Conservation (phyloP, 2,888 invertebrate species). For the Aspidiotus destructor region DNA sequence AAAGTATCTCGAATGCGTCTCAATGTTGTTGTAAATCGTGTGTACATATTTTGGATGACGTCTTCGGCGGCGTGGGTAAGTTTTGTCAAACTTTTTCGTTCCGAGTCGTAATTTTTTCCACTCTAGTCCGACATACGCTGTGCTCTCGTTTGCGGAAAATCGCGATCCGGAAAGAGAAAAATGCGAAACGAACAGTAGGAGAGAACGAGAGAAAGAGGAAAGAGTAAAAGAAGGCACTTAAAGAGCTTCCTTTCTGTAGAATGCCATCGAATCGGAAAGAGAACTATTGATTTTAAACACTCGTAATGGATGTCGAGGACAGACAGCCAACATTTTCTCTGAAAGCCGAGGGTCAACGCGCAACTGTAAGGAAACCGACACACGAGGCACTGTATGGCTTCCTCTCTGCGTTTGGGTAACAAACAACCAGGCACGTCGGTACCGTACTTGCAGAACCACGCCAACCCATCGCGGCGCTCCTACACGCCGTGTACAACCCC, state of each 20-base stretch:
- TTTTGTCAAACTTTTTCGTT: too few species aligned
- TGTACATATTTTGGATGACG: too few species aligned
- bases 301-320: conserved; percentile 28
- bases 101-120: too few species aligned
- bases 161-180: not conserved
- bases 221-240: conserved; percentile 8
- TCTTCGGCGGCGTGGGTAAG: too few species aligned
- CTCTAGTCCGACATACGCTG: too few species aligned
- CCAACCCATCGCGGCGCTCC: conserved; percentile 22
- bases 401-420: conserved; percentile 15
- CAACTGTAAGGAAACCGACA: conserved; percentile 21
- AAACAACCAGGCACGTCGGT: not conserved
- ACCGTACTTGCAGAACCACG: conserved; percentile 13
- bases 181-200: not conserved
- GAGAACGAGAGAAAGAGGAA: not conserved
- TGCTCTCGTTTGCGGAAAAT: too few species aligned
- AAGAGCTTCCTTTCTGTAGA: conserved; percentile 18
- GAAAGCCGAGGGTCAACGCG: conserved; percentile 30
- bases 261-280: conserved; percentile 18
- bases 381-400: conserved; percentile 26
- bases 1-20: too few species aligned
- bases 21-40: too few species aligned
- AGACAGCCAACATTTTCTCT: conserved; percentile 8
- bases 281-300: conserved; percentile 17
- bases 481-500: conserved; percentile 5